These are phyloP conservation scores for Symphodus melops DNA, from an alignment of 2,113 vertebrate genomes.

Conservation along the genomic window DNA sequence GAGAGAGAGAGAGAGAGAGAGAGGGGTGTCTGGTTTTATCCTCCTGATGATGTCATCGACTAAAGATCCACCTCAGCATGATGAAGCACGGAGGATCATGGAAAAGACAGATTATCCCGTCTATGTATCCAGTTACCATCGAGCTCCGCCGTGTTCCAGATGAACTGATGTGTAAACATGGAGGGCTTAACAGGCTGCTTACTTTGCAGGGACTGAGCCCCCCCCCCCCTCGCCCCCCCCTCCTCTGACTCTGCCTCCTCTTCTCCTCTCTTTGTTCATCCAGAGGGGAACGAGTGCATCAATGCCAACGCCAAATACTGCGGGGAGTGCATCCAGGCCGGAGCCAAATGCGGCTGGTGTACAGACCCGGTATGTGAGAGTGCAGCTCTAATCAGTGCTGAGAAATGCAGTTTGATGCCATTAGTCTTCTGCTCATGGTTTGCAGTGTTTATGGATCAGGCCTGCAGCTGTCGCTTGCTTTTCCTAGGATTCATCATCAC, in stretches of 20 bases:
- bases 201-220: constrained; percentile 43
- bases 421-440: not conserved
- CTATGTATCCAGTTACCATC: constrained; percentile 60
- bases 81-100: constrained; percentile 41
- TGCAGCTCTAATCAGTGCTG: constrained; percentile 21
- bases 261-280: constrained; percentile 57
- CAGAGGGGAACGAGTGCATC: constrained; percentile 96
- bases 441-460: not conserved
- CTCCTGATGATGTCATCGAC: constrained; percentile 52
- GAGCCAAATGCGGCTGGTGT: constrained; percentile 98
- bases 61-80: constrained; percentile 44
- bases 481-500: too few relatives aligned
- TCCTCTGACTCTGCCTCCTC: constrained; percentile 45
- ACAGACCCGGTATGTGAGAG: constrained; percentile 88
- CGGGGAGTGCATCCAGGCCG: constrained; percentile 96
- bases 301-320: constrained; percentile 95
- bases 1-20: not conserved
- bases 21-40: not conserved
- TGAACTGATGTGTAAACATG: constrained; percentile 50
- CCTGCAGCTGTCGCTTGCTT: not conserved
- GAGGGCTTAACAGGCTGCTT: constrained; percentile 52
- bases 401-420: constrained; percentile 16
- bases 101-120: constrained; percentile 60
- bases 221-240: constrained; percentile 19
- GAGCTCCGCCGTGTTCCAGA: constrained; percentile 47